Evolutionary conservation across 2,888 invertebrate genomes (phyloP).

Genomic region (Melanchra persicariae): DNA sequence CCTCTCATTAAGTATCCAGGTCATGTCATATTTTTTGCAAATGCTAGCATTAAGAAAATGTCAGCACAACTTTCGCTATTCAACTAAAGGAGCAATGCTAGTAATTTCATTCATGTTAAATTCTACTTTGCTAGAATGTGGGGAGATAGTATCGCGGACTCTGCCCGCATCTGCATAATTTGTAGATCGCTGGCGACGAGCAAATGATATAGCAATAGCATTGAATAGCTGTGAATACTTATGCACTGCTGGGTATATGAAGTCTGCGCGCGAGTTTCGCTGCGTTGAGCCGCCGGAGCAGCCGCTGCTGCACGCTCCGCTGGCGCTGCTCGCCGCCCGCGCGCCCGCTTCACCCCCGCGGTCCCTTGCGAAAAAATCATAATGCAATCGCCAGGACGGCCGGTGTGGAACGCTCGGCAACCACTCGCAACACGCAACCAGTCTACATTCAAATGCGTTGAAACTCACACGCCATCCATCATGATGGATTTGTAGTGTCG

Average conservation of each 20-base stretch:
- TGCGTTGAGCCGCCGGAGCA: conserved; percentile 82
- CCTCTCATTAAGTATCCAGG: conserved; percentile 23
- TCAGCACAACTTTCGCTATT: conserved; percentile 39
- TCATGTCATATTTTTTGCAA: conserved; percentile 6
- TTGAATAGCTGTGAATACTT: conserved; percentile 71
- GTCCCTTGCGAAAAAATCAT: conserved; percentile 90
- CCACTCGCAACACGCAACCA: conserved; percentile 87
- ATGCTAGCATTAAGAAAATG: background rate
- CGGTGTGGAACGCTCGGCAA: conserved; percentile 89
- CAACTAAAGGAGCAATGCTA: conserved; percentile 8
- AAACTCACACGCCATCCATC: conserved; percentile 90
- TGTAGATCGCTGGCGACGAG: conserved; percentile 62
- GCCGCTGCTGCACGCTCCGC: conserved; percentile 88
- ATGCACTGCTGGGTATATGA: conserved; percentile 72
- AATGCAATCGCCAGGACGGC: conserved; percentile 90
- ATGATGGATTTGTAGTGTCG: conserved; percentile 88
- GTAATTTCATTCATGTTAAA: conserved; percentile 60
- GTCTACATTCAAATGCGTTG: conserved; percentile 89
- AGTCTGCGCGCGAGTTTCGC: conserved; percentile 81
- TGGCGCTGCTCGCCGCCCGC: conserved; percentile 81
- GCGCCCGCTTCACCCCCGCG: conserved; percentile 82
- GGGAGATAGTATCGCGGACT: conserved; percentile 62
- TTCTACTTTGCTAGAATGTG: conserved; percentile 59
- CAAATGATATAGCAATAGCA: conserved; percentile 68
- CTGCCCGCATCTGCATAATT: conserved; percentile 67